phyloP scores from a whole-genome alignment of 2,113 vertebrate genomes.

The Pachyramphus minor region DNA sequence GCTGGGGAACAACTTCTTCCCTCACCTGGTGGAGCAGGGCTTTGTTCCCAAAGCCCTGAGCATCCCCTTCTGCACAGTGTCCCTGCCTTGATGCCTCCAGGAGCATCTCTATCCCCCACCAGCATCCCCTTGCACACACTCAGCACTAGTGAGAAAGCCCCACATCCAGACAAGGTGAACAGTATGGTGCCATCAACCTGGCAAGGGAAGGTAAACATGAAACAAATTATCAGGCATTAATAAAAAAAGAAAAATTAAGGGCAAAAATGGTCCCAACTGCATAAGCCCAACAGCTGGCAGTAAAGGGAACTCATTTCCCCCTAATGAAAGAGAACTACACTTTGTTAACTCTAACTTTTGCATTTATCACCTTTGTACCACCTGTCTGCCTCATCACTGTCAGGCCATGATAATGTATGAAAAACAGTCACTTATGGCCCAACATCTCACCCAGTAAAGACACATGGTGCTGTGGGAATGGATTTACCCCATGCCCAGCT shows the following conservation, averaged over 20 bases:
- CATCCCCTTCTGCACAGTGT: background rate
- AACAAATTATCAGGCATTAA: background rate
- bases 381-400: slow-evolving; percentile 32
- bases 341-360: slow-evolving; percentile 32
- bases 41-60: background rate
- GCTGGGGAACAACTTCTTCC: background rate
- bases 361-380: slow-evolving; percentile 39
- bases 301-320: background rate
- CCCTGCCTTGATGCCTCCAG: background rate
- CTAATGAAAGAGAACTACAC: background rate
- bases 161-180: background rate
- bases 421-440: slow-evolving; percentile 55
- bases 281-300: background rate
- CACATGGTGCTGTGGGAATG: background rate
- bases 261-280: rapidly evolving
- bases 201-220: background rate
- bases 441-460: slow-evolving; percentile 52
- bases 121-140: background rate
- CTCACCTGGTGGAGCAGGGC: background rate
- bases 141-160: background rate
- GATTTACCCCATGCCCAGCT: slow-evolving; percentile 46
- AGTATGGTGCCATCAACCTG: background rate
- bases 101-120: background rate
- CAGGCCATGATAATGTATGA: slow-evolving; percentile 53
- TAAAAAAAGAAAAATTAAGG: background rate